phyloP scores from a whole-genome alignment of 2,113 vertebrate genomes.

The Hippopotamus amphibius region DNA sequence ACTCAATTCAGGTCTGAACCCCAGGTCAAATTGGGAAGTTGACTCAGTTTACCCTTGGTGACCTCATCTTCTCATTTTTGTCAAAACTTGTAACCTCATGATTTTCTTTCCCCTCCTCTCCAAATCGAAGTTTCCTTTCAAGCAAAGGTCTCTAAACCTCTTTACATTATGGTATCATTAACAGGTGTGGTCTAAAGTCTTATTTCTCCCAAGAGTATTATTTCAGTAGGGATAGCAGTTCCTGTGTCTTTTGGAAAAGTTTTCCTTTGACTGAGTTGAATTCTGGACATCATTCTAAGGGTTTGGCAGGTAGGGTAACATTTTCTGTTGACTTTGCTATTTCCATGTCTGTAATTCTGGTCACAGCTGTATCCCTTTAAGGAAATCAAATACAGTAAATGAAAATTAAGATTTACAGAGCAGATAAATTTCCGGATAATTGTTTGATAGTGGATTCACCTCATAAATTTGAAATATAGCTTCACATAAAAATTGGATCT shows the following conservation, averaged over 20 bases:
- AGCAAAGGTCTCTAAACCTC: not conserved
- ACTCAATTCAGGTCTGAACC: not conserved
- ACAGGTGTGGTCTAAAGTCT: not conserved
- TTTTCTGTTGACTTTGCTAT: not conserved
- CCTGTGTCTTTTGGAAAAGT: not conserved
- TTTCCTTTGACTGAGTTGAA: not conserved
- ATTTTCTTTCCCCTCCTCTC: not conserved
- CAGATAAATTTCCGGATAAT: not conserved
- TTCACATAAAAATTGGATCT: not conserved
- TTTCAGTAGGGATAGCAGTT: not conserved
- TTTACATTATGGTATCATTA: not conserved
- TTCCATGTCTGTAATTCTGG: not conserved
- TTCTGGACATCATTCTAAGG: not conserved
- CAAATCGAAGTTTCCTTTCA: not conserved
- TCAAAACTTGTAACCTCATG: not conserved
- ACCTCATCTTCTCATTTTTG: not conserved
- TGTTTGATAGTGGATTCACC: not conserved
- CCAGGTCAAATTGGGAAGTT: not conserved
- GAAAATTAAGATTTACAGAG: slow-evolving; percentile 6
- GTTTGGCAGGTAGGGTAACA: not conserved
- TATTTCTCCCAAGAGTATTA: not conserved
- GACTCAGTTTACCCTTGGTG: not conserved
- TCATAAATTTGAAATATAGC: not conserved
- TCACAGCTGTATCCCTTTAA: not conserved
- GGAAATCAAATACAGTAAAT: not conserved